Evolutionary conservation across 1,140 invertebrate species (phyloP), one percentile per base, ranked within the genome.

Genomic region (Rhizoglyphus robini): DNA sequence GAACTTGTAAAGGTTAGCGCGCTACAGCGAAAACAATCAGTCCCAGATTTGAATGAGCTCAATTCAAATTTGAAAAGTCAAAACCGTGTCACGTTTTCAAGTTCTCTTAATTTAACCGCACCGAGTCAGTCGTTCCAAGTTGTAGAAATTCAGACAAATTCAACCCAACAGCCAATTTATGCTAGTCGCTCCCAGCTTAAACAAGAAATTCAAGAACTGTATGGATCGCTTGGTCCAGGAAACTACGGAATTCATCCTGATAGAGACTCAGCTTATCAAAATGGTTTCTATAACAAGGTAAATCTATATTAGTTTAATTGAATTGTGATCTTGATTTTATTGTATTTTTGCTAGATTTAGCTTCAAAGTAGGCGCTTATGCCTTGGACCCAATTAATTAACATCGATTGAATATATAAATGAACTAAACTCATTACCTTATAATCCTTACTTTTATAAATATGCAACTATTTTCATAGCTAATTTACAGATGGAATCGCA

Each of bases 1-100:
- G 48, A 13, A 51, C 2, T 23, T 32, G 46, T 51, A 27, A 64
- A 51, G 15, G 63, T 47, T 20, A 64, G 51, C 23, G 63, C 47
- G 46, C 20, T 64, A 23, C 63, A 64, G 41, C 1, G 63, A 20
- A 64, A 64, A 57, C 63, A 64, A 57, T 64, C 63, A 4, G 63
- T 64, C 11, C 63, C 63, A 15, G 61, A 63, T 60, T 38, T 64
- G n/a, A 51, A 49, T 49, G 18, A 23, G 51, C 18, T 30, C 46
- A 64, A 64, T 48, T 15, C 46, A 3, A 49, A 13, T 29, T 46
- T 32, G 3, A 60, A 60, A 32, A 60, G 29, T 60, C 58, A 60
- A 60, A 60, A 60, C 36, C 58, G 58, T 20, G 58, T 60, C 15
- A 60, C 58, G 23, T 60, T 60, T 46, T 60, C 58, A 46, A 32